Base-by-base conservation (phyloP, 1,140 invertebrate species). In the Heliconius melpomene region DNA sequence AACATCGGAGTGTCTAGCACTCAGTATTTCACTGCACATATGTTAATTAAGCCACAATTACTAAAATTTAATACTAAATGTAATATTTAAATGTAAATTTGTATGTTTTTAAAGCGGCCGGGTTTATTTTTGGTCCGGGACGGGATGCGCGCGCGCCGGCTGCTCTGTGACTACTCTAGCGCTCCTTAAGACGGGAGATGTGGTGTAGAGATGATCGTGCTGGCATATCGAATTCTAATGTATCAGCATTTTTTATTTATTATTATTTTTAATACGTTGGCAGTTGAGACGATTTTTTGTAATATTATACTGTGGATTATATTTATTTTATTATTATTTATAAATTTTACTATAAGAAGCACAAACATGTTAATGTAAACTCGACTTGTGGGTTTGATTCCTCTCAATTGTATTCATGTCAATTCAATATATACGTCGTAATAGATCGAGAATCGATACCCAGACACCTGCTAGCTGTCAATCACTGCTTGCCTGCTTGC, bases 171-270 rank as follows among this genome's bases (percentile, higher is more conserved):
- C n/a, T n/a, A n/a, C n/a, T n/a, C 91, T 92, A 89, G 84, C 90
- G 88, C 92, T 93, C 90, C 92, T 94, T 91, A 89, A 92, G 92
- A 94, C 85, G 91, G 90, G 90, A 89, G 88, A 89, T 87, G 87
- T 81, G 52, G 84, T 86, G 75, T 88, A 92, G 89, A 86, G 88
- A 85, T 81, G 85, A 54, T 84, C 87, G 82, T 82, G 85, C 73
- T 80, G 78, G 18, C n/a, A 60, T 75, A 70, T 54, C n/a, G 75
- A 77, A 66, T 26, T 66, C 16, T 66, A 7, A 5, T 66, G 9
- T 66, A 16, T 29, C 60, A 66, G 60, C 60, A 11, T 66, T 29
- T 29, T 60, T 20, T 26, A 66, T 66, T 66, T 3, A 66, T 29
- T 26, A 66, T 29, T n/a, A 57, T 57, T 18, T 52, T 52, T 18